Conservation (phyloP, 2,888 invertebrate genomes). For the Dicyrtoma fusca region DNA sequence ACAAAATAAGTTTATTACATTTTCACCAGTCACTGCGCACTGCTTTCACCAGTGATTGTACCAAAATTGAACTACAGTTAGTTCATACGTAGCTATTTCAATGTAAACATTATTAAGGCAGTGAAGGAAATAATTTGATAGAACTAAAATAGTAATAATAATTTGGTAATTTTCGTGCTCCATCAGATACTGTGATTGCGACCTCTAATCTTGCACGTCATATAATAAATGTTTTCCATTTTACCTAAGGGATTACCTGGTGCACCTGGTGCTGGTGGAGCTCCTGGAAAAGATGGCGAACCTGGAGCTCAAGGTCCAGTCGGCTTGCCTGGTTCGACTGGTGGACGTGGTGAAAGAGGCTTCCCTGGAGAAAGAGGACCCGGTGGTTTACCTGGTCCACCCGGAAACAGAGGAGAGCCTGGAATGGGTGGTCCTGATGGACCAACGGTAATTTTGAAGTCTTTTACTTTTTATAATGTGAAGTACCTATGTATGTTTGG, state of each 20-base stretch:
- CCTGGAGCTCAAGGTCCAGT: constrained; percentile 70
- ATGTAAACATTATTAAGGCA: no score
- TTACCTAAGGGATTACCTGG: constrained; percentile 81
- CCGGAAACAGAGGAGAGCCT: constrained; percentile 69
- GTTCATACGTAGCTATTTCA: no score
- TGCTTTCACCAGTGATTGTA: no score
- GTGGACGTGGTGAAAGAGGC: constrained; percentile 68
- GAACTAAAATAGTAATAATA: no score
- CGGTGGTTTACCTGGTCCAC: constrained; percentile 69
- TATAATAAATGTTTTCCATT: background rate
- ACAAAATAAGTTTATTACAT: no score
- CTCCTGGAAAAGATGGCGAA: constrained; percentile 80
- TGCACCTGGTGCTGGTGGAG: constrained; percentile 71
- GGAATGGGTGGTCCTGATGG: constrained; percentile 73
- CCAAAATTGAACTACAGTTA: no score
- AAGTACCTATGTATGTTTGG: no score
- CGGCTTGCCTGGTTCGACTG: constrained; percentile 67
- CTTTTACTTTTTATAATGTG: no score
- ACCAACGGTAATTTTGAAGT: constrained; percentile 55
- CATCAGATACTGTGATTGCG: background rate
- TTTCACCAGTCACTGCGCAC: no score
- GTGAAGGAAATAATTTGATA: no score
- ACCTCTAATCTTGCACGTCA: background rate
- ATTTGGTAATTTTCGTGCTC: no score
- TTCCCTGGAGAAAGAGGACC: constrained; percentile 76